These are phyloP conservation scores for Caenorhabditis becei DNA, from an alignment of 2,888 invertebrate genomes.

Conservation along the genomic window DNA sequence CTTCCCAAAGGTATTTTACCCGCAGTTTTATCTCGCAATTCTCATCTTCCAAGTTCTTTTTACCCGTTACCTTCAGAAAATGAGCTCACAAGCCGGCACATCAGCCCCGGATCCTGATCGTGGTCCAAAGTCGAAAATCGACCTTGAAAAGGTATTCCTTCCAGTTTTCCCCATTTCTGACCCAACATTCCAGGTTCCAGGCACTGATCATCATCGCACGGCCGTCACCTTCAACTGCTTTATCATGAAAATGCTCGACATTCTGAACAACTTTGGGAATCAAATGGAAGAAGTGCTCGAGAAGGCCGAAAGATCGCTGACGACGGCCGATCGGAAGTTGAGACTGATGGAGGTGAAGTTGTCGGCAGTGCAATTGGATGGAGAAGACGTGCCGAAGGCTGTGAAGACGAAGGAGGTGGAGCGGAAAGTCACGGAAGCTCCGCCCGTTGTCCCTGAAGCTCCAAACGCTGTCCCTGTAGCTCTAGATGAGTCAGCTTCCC, in stretches of 20 bases:
- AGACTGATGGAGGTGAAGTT: slow-evolving; percentile 48
- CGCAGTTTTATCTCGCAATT: no score
- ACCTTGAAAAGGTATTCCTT: slow-evolving; percentile 21
- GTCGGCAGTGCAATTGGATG: slow-evolving; percentile 15
- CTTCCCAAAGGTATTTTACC: no score
- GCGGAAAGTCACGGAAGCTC: no score
- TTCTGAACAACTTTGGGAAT: slow-evolving; percentile 59
- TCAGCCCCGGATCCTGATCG: no score
- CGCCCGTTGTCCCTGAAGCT: no score
- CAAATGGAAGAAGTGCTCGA: slow-evolving; percentile 38
- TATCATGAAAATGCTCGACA: slow-evolving; percentile 56
- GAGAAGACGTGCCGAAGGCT: neutral
- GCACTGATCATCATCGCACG: slow-evolving; percentile 60
- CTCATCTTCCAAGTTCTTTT: no score
- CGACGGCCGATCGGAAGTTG: slow-evolving; percentile 60
- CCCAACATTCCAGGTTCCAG: slow-evolving; percentile 54
- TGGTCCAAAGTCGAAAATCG: slow-evolving; percentile 4
- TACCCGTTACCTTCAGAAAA: no score
- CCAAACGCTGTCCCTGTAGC: no score
- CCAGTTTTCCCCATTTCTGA: neutral
- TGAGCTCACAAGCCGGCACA: no score
- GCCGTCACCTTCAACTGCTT: slow-evolving; percentile 68
- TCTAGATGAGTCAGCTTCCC: no score
- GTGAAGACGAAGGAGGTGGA: no score
- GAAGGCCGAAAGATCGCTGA: slow-evolving; percentile 57